Evolutionary conservation across 2,113 vertebrate species (phyloP).

Genomic region (Grammomys surdaster): DNA sequence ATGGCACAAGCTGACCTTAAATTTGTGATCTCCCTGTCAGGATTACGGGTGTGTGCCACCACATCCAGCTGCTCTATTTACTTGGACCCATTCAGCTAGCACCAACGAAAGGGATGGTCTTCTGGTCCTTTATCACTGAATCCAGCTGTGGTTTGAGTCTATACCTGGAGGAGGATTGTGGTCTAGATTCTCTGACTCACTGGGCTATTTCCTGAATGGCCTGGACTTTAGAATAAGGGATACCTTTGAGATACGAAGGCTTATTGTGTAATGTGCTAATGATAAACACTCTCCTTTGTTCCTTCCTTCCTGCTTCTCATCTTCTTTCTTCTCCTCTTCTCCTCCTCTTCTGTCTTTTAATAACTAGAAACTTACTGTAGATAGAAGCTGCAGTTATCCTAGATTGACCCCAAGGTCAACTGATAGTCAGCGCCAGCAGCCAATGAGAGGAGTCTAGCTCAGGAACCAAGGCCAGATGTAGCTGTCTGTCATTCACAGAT

Average conservation of each 20-base stretch:
- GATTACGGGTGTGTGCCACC: background rate
- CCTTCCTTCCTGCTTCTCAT: background rate
- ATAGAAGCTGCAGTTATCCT: background rate
- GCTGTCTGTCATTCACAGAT: background rate
- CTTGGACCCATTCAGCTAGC: background rate
- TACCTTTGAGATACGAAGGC: background rate
- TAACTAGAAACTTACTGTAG: background rate
- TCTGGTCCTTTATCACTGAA: background rate
- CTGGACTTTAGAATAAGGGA: background rate
- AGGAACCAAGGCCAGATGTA: background rate
- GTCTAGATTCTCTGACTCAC: background rate
- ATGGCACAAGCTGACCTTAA: background rate
- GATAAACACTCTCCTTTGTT: too few species aligned
- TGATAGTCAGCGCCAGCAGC: background rate
- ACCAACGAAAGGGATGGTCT: background rate
- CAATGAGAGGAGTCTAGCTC: background rate
- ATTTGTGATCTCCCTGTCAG: background rate
- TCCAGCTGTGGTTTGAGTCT: too few species aligned
- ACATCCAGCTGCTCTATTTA: background rate
- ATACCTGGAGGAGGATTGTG: background rate
- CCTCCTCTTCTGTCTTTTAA: background rate
- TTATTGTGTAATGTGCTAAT: background rate
- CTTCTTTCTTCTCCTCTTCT: background rate
- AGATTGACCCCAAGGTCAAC: background rate
- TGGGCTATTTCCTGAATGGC: background rate